A percentile compares a stretch with the other conserved stretches of the same genome.
Conservation (phyloP, 2,113 vertebrate species). For the pig (Sus scrofa) region T2T-Sscrofa CM000824.6:169358501-169359000, state of each 20-base stretch:
- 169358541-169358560: not conserved
- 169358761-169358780: not conserved
- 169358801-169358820: not conserved
- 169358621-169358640: not conserved
- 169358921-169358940: not conserved
- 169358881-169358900: not conserved
- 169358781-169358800: conserved; percentile 45
- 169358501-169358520: not conserved
- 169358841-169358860: not conserved
- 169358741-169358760: conserved; percentile 23
- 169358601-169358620: not conserved
- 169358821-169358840: conserved; percentile 27
- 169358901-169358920: conserved; percentile 39
- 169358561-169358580: conserved; percentile 28
- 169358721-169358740: not conserved
- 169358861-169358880: not conserved
- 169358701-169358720: conserved; percentile 33
- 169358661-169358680: conserved; percentile 38
- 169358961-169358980: conserved; percentile 33
- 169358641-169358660: not conserved
- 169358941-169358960: not conserved
- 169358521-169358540: not conserved
- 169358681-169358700: not conserved
- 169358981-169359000: not conserved
- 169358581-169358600: not conserved